Base-by-base conservation (phyloP, 2,888 invertebrate genomes). In the Brenthis daphne region DNA sequence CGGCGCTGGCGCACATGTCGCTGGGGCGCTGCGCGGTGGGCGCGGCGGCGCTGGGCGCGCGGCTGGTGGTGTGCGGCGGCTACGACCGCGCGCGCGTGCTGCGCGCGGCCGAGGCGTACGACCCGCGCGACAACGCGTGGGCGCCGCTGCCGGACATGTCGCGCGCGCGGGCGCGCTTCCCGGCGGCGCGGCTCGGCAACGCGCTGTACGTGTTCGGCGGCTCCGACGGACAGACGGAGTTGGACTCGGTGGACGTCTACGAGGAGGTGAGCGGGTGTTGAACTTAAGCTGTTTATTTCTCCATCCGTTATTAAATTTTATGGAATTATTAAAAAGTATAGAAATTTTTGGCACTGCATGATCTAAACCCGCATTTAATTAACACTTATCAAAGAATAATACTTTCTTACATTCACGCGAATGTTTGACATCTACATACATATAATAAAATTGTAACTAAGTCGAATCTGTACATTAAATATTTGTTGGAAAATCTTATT, bases 51-150 rank as follows among this genome's bases (percentile, higher is more conserved):
- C 88, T 96, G 69, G 94, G 94, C 75, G 95, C 95, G 57, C 94
- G 94, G 63, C 93, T 98, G 58, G 88, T 97, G 75, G 97, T 96
- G 70, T 96, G 96, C 89, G 97, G 97, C 94, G 91, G 92, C 11
- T 97, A 98, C 89, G 97, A 97, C 89, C 94, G 97, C 75, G 96
- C 96, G 55, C 96, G 97, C 83, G 97, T 97, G 82, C 91, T 98
- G 77, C 94, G 94, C 75, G 94, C 94, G 24, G 96, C 95, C 0
- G 97, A 97, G 88, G 94, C 94, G 57, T 98, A 96, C 90, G 94
- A 95, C 80, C 95, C 96, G 6, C 90, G 89, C 61, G 88, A 86
- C 5, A 97, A 97, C 88, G 88, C 87, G 65, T 98, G 98, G 97
- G 83, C 88, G 55, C 82, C 92, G 33, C 87, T 96, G 79, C 94